Percentiles rank a stretch among this genome's conserved stretches.
phyloP scores from a whole-genome alignment of 1,140 invertebrate genomes.

The Nixonia krombeini region DNA sequence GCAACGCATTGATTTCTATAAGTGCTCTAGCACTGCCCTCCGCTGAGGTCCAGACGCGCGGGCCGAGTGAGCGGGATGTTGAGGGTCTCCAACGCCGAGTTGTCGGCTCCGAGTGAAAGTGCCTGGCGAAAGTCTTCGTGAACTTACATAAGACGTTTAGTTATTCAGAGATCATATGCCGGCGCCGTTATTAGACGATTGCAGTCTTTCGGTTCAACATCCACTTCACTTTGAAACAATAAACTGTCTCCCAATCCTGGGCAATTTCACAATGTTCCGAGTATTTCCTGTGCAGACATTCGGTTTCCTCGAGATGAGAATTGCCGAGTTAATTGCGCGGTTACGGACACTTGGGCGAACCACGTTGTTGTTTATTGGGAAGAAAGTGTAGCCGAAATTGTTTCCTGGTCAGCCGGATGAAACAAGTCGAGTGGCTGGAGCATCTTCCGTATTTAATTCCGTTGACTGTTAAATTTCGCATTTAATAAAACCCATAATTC shows the following conservation, averaged over 20 bases:
- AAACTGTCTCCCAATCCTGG: conserved; percentile 27
- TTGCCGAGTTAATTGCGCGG: too few relatives aligned
- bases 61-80: conserved; percentile 65
- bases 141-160: conserved; percentile 67
- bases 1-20: too few relatives aligned
- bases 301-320: neutral
- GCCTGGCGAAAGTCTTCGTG: conserved; percentile 67
- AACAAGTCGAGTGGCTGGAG: too few relatives aligned
- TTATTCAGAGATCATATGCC: conserved; percentile 60
- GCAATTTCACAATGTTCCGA: conserved; percentile 24
- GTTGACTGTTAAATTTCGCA: too few relatives aligned
- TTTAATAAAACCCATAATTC: too few relatives aligned
- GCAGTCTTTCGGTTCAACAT: conserved; percentile 40
- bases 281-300: conserved; percentile 32
- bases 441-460: too few relatives aligned
- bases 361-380: too few relatives aligned
- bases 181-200: conserved; percentile 46
- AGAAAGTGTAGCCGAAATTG: too few relatives aligned
- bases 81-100: conserved; percentile 46
- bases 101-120: conserved; percentile 66
- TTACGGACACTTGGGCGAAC: too few relatives aligned
- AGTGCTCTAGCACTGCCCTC: too few relatives aligned
- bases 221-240: conserved; percentile 37
- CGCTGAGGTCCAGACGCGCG: conserved; percentile 52
- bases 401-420: too few relatives aligned